These are phyloP conservation scores for Cichlasoma orientale DNA, from an alignment of 2,797 vertebrate genomes.

Conservation along the genomic window DNA sequence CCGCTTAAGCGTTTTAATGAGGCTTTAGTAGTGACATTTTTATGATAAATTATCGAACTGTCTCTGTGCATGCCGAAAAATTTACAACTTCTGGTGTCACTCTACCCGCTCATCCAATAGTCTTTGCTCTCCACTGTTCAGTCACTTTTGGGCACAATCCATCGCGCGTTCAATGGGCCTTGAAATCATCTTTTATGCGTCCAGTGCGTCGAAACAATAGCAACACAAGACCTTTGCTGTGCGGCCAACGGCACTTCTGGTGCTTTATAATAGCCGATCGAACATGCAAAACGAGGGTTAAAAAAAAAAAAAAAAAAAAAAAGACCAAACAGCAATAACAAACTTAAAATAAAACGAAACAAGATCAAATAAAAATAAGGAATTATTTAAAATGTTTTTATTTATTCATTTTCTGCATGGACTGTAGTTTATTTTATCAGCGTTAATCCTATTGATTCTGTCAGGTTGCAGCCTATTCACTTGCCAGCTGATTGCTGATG, in stretches of 20 bases:
- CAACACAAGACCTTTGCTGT: slow-evolving; percentile 70
- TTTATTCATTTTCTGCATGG: neutral
- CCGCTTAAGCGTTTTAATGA: neutral
- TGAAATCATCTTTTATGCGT: slow-evolving; percentile 81
- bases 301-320: neutral
- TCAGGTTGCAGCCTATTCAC: slow-evolving; percentile 35
- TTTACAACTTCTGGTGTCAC: slow-evolving; percentile 44
- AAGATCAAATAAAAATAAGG: neutral
- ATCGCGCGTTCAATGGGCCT: slow-evolving; percentile 82
- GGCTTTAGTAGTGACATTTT: neutral
- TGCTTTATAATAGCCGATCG: slow-evolving; percentile 27
- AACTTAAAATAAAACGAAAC: neutral
- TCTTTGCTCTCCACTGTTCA: slow-evolving; percentile 66
- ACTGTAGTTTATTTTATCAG: neutral
- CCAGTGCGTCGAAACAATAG: slow-evolving; percentile 78
- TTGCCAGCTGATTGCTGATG: slow-evolving; percentile 61
- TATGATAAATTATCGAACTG: neutral
- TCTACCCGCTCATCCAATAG: slow-evolving; percentile 55
- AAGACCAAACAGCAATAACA: neutral
- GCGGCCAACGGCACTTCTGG: slow-evolving; percentile 77
- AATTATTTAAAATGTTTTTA: neutral
- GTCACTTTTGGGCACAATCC: slow-evolving; percentile 76
- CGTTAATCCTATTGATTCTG: slow-evolving; percentile 23
- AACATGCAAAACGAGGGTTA: slow-evolving; percentile 26
- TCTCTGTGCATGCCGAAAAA: neutral